phyloP scores from a whole-genome alignment of 2,113 vertebrate species.

The Oenanthe oenanthe region DNA sequence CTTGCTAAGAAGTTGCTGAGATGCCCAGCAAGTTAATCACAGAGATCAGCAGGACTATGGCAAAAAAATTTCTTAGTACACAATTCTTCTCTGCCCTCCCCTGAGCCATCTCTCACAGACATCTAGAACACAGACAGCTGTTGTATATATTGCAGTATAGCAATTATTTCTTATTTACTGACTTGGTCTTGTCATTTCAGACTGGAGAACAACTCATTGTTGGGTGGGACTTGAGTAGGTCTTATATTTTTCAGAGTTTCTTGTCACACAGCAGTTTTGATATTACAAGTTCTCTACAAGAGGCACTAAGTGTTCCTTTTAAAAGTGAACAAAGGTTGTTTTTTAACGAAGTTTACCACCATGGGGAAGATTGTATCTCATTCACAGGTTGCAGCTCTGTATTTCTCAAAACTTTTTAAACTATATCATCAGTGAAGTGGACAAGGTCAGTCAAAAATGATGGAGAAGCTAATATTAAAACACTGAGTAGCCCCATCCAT shows the following conservation, averaged over 20 bases:
- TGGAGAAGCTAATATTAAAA: not conserved
- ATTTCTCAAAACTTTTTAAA: not conserved
- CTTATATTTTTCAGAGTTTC: not conserved
- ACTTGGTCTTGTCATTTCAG: not conserved
- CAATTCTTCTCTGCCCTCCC: not conserved
- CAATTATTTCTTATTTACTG: not conserved
- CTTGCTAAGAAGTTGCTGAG: not conserved
- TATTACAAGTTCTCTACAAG: not conserved
- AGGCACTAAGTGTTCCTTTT: not conserved
- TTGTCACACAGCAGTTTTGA: not conserved
- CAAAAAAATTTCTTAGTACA: not conserved
- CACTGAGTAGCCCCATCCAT: not conserved
- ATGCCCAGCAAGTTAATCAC: not conserved
- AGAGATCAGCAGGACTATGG: not conserved
- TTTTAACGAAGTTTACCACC: not conserved
- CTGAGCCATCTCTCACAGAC: not conserved
- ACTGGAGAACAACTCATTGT: not conserved
- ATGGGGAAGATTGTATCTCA: not conserved
- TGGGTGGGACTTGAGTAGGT: not conserved
- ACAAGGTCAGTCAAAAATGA: not conserved
- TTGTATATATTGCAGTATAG: not conserved
- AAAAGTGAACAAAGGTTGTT: not conserved
- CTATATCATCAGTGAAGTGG: not conserved
- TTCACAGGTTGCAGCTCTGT: not conserved
- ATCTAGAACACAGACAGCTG: not conserved